A percentile compares a stretch with the other conserved stretches of the same genome.
These are phyloP conservation scores for Villa cingulata DNA, from an alignment of 2,888 invertebrate species.

Conservation along the genomic window DNA sequence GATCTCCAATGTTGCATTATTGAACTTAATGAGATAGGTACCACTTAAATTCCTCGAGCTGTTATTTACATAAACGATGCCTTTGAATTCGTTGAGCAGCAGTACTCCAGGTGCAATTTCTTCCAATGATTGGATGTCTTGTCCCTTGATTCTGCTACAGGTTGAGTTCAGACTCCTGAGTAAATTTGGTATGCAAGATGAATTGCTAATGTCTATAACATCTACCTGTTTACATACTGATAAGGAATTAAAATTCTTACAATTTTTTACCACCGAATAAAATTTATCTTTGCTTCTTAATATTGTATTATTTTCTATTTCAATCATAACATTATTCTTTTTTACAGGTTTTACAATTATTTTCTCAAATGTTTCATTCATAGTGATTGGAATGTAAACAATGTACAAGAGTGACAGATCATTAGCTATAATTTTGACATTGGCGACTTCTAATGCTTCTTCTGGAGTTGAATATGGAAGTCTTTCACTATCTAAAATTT, in stretches of 20 bases:
- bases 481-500: conserved; percentile 12
- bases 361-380: conserved; percentile 10
- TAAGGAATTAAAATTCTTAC: conserved; percentile 10
- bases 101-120: conserved; percentile 11
- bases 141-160: conserved; percentile 4
- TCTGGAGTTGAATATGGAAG: conserved; percentile 13
- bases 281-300: conserved; percentile 10
- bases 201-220: conserved; percentile 10
- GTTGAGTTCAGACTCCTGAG: conserved; percentile 11
- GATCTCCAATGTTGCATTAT: conserved; percentile 8
- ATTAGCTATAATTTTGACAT: conserved; percentile 14
- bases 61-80: background rate
- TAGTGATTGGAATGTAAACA: conserved; percentile 13
- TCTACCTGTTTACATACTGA: conserved; percentile 9
- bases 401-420: conserved; percentile 12
- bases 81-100: conserved; percentile 12
- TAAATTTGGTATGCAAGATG: conserved; percentile 12
- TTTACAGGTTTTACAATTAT: conserved; percentile 11
- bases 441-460: conserved; percentile 15
- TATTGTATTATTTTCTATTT: conserved; percentile 9
- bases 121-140: conserved; percentile 8
- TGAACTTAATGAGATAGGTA: conserved; percentile 4
- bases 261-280: conserved; percentile 9
- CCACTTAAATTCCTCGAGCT: background rate
- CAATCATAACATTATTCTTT: conserved; percentile 6